Percentiles rank a stretch among this genome's conserved stretches.
These are phyloP conservation scores for Smittia aterrima DNA, from an alignment of 2,888 invertebrate species.

Conservation along the genomic window DNA sequence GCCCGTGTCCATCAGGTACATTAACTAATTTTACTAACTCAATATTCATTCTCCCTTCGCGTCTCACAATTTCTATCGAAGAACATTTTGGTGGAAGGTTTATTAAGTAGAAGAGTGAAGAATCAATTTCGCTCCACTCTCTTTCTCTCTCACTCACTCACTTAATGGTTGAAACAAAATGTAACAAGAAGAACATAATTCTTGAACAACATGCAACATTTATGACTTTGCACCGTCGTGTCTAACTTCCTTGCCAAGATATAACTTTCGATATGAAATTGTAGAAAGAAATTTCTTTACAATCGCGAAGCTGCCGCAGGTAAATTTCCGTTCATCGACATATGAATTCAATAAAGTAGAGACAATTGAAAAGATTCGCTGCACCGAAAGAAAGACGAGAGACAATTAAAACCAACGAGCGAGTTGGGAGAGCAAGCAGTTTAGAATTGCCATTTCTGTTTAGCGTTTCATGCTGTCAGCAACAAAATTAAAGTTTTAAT, in stretches of 20 bases:
- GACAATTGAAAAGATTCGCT: too few relatives aligned
- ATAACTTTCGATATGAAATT: not conserved
- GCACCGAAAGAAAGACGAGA: too few relatives aligned
- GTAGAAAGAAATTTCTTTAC: too few relatives aligned
- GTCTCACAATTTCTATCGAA: not conserved
- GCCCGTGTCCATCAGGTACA: constrained; percentile 39
- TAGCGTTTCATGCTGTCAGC: too few relatives aligned
- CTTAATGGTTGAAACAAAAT: too few relatives aligned
- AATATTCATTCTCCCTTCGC: not conserved
- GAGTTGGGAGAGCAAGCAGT: too few relatives aligned
- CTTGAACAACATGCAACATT: constrained; percentile 1
- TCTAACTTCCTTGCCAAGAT: not conserved
- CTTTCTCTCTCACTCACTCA: not conserved
- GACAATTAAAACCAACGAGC: too few relatives aligned
- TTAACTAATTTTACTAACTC: not conserved
- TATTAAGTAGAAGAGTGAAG: not conserved
- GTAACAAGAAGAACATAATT: not conserved
- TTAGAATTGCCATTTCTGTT: too few relatives aligned
- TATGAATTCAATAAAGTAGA: too few relatives aligned
- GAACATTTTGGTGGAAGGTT: not conserved
- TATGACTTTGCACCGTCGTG: not conserved
- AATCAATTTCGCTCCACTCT: not conserved
- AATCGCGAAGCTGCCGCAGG: too few relatives aligned
- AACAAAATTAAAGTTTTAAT: too few relatives aligned
- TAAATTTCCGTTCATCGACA: too few relatives aligned